Percentiles rank a stretch among this genome's conserved stretches.
Evolutionary conservation across 2,113 vertebrate species (phyloP).

Genomic region (Chlorodrepanis virens): DNA sequence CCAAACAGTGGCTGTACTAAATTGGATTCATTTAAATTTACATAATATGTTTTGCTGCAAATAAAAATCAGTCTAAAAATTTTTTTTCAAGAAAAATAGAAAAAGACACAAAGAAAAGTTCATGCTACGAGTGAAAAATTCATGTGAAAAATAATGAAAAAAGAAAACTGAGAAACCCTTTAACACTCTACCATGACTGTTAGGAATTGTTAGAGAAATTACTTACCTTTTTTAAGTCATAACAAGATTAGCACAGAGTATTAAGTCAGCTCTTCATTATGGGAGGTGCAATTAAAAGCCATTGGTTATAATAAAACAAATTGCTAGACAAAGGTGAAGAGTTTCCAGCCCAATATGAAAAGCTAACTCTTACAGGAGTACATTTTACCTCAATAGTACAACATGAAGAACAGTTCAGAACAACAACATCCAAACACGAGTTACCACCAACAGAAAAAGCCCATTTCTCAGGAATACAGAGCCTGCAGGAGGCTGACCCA

Average conservation of each 20-base stretch:
- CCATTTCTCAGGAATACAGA: conserved; percentile 46
- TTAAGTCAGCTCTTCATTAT: conserved; percentile 83
- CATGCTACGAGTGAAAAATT: conserved; percentile 62
- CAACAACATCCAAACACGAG: conserved; percentile 62
- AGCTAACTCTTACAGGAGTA: conserved; percentile 73
- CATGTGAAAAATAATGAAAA: conserved; percentile 44
- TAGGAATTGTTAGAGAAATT: conserved; percentile 77
- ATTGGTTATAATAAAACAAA: conserved; percentile 74
- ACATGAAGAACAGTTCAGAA: conserved; percentile 59
- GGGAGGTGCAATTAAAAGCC: conserved; percentile 78
- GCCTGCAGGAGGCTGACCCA: conserved; percentile 40
- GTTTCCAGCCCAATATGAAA: conserved; percentile 77
- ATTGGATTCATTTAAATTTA: conserved; percentile 35
- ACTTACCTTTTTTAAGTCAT: conserved; percentile 82
- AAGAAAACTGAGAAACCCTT: conserved; percentile 43
- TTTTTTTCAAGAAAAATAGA: conserved; percentile 45
- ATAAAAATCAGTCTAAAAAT: conserved; percentile 23
- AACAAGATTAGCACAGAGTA: conserved; percentile 80
- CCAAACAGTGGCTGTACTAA: conserved; percentile 3
- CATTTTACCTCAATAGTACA: conserved; percentile 66
- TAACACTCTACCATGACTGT: conserved; percentile 62
- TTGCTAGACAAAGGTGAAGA: conserved; percentile 70
- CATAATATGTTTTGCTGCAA: conserved; percentile 49
- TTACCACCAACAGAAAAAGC: conserved; percentile 51
- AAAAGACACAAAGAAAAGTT: conserved; percentile 61